Conservation (phyloP, 2,888 invertebrate genomes). For the Fragum whitleyi region DNA sequence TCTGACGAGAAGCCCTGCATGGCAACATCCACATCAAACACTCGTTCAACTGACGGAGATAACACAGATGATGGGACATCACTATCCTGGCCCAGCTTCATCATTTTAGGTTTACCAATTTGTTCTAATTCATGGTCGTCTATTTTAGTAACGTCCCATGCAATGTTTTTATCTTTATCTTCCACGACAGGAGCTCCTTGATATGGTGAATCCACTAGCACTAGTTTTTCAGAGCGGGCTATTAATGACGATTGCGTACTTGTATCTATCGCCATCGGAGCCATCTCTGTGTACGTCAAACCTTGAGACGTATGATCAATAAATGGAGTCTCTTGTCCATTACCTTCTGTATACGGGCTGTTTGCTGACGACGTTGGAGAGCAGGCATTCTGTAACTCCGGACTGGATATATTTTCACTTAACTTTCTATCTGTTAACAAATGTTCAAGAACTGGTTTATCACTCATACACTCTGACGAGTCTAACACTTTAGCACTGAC, state of each 20-base stretch:
- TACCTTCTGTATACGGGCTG: constrained; percentile 57
- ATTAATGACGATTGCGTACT: constrained; percentile 77
- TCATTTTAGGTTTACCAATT: constrained; percentile 69
- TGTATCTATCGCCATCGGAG: constrained; percentile 48
- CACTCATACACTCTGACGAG: constrained; percentile 38
- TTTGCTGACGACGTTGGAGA: constrained; percentile 57
- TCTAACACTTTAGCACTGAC: constrained; percentile 30
- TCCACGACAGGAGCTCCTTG: constrained; percentile 26
- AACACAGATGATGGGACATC: constrained; percentile 67
- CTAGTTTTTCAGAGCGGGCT: constrained; percentile 71
- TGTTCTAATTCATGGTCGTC: constrained; percentile 53
- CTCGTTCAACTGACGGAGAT: constrained; percentile 68
- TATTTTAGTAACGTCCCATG: constrained; percentile 60
- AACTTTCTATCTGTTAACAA: constrained; percentile 51
- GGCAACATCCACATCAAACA: constrained; percentile 73
- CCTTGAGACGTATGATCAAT: constrained; percentile 20
- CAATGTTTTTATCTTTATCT: constrained; percentile 27
- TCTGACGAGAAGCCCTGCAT: constrained; percentile 67
- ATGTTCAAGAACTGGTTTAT: constrained; percentile 56
- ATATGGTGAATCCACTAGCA: constrained; percentile 68
- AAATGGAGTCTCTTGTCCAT: constrained; percentile 28
- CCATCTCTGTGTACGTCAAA: constrained; percentile 24
- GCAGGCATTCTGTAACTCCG: constrained; percentile 53
- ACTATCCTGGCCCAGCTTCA: constrained; percentile 67
- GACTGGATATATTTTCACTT: constrained; percentile 54